Evolutionary conservation across 2,888 invertebrate genomes (phyloP).

Genomic region (Alviniconcha strummeri): DNA sequence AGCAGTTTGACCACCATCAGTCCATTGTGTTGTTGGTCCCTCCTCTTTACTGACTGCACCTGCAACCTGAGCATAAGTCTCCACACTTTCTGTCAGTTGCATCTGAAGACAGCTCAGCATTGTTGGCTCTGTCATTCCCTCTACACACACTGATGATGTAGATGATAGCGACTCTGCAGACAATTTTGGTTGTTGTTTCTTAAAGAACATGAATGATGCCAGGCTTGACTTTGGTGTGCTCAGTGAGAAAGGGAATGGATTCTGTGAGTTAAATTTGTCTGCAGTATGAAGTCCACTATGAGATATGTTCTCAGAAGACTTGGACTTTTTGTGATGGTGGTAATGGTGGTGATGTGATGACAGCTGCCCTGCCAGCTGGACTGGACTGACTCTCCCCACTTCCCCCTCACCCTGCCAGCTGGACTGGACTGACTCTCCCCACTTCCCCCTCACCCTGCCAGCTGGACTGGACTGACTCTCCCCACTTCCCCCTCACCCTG

Average conservation of each 20-base stretch:
- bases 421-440: not conserved
- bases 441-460: conserved; percentile 23
- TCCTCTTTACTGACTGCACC: too few relatives aligned
- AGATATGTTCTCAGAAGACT: conserved; percentile 59
- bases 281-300: conserved; percentile 37
- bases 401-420: conserved; percentile 26
- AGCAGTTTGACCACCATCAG: too few relatives aligned
- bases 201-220: conserved; percentile 60
- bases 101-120: too few relatives aligned
- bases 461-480: conserved; percentile 41
- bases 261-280: conserved; percentile 39
- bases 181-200: conserved; percentile 35
- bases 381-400: conserved; percentile 44
- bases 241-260: conserved; percentile 61
- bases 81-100: too few relatives aligned
- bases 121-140: too few relatives aligned
- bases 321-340: conserved; percentile 49
- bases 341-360: conserved; percentile 16
- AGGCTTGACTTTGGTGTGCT: conserved; percentile 58
- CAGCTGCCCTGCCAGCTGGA: conserved; percentile 29
- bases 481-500: conserved; percentile 35
- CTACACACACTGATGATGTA: not conserved
- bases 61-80: too few relatives aligned
- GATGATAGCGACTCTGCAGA: not conserved
- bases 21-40: too few relatives aligned